These are phyloP conservation scores for Diploscapter pachys DNA, from an alignment of 1,140 invertebrate species.

Conservation along the genomic window DNA sequence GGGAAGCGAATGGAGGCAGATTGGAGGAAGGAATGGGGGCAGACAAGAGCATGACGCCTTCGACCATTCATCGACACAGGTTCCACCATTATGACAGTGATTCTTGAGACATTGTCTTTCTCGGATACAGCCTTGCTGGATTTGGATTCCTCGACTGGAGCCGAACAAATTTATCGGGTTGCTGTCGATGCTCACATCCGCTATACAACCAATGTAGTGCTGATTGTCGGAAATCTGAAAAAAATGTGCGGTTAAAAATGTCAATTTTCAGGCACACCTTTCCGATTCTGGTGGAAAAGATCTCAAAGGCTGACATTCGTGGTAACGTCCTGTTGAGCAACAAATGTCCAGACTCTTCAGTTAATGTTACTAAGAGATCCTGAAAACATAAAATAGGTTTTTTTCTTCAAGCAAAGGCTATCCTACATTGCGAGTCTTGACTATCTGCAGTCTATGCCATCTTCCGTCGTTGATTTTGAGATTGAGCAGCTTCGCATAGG, in stretches of 20 bases:
- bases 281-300: slow-evolving; percentile 41
- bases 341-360: slow-evolving; percentile 32
- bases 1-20: slow-evolving; percentile 80
- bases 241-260: not conserved
- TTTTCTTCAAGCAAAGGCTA: not conserved
- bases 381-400: slow-evolving; percentile 5
- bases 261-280: slow-evolving; percentile 1
- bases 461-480: slow-evolving; percentile 39
- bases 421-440: not conserved
- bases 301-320: slow-evolving; percentile 21
- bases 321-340: slow-evolving; percentile 12
- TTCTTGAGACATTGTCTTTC: slow-evolving; percentile 77
- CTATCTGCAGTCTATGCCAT: slow-evolving; percentile 39
- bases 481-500: slow-evolving; percentile 21
- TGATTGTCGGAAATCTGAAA: slow-evolving; percentile 14
- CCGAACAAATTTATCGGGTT: slow-evolving; percentile 12
- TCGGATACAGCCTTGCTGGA: slow-evolving; percentile 70
- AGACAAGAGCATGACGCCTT: slow-evolving; percentile 80
- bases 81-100: slow-evolving; percentile 79
- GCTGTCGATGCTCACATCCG: slow-evolving; percentile 24
- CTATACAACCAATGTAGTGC: slow-evolving; percentile 35
- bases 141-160: slow-evolving; percentile 20
- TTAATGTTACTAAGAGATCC: slow-evolving; percentile 21
- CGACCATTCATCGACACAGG: slow-evolving; percentile 82
- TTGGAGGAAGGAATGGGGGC: slow-evolving; percentile 78